These are phyloP conservation scores for Pseudococcus jackbeardsleyi DNA, from an alignment of 2,888 invertebrate species.

Conservation along the genomic window DNA sequence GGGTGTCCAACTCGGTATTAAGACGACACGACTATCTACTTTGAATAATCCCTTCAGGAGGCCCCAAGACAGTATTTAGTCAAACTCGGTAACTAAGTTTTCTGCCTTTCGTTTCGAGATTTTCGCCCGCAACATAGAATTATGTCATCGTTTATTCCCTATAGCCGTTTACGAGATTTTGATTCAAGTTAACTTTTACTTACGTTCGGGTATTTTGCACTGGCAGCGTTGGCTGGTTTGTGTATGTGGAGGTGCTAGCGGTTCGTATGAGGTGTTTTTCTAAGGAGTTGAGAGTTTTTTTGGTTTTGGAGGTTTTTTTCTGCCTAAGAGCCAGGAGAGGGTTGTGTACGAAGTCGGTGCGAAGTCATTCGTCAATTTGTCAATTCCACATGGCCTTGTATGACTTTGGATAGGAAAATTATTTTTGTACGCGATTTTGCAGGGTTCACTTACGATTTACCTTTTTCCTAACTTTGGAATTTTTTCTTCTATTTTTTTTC, in stretches of 20 bases:
- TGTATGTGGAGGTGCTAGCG: not conserved
- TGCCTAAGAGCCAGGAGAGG: not conserved
- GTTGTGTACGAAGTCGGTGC: not conserved
- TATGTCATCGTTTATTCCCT: slow-evolving; percentile 65
- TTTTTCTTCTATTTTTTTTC: too few species aligned
- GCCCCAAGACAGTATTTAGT: slow-evolving; percentile 65
- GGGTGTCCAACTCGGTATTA: slow-evolving; percentile 65
- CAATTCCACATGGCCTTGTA: not conserved
- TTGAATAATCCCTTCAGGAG: slow-evolving; percentile 65
- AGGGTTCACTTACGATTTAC: too few species aligned
- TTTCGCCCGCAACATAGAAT: slow-evolving; percentile 59
- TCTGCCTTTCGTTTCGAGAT: slow-evolving; percentile 61
- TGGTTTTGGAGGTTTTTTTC: not conserved
- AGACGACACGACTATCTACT: slow-evolving; percentile 65
- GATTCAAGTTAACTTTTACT: slow-evolving; percentile 57
- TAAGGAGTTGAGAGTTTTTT: not conserved
- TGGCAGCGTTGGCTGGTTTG: not conserved
- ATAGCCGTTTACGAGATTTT: slow-evolving; percentile 65
- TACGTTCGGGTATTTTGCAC: slow-evolving; percentile 35
- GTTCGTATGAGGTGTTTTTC: not conserved
- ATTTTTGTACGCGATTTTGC: too few species aligned
- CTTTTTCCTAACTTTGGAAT: too few species aligned
- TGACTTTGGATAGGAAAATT: not conserved
- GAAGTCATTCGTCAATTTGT: slow-evolving; percentile 1
- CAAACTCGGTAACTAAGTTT: slow-evolving; percentile 62